Evolutionary conservation across 2,888 invertebrate species (phyloP).

Genomic region (Amblyjoppa proteus): DNA sequence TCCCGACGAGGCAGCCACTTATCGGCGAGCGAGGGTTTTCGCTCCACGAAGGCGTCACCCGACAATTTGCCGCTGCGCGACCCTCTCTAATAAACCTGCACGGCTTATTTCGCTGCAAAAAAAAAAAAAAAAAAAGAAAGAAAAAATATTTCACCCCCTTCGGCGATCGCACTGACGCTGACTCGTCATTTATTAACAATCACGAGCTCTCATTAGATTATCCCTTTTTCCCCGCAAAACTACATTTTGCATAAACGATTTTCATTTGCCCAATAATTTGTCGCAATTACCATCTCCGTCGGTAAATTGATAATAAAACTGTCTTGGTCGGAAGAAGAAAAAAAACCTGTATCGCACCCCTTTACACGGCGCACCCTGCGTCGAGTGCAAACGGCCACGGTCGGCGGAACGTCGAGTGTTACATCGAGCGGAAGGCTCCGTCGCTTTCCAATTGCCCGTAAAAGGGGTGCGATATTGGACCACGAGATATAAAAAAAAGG

Average conservation of each 20-base stretch:
- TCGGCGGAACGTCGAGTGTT: slow-evolving; percentile 45
- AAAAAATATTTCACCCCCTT: slow-evolving; percentile 6
- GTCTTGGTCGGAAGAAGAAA: background rate
- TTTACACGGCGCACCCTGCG: slow-evolving; percentile 5
- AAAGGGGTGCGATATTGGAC: slow-evolving; percentile 50
- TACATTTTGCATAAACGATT: slow-evolving; percentile 31
- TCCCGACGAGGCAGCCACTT: slow-evolving; percentile 59
- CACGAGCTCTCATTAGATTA: background rate
- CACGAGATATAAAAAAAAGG: slow-evolving; percentile 40
- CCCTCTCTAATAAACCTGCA: background rate
- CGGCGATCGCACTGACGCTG: background rate
- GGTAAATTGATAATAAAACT: slow-evolving; percentile 7
- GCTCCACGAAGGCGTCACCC: slow-evolving; percentile 51
- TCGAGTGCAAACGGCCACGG: slow-evolving; percentile 44
- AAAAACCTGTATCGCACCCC: background rate
- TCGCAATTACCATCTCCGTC: slow-evolving; percentile 22
- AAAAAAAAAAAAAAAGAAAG: background rate
- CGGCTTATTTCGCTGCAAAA: background rate
- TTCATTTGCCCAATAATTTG: slow-evolving; percentile 35
- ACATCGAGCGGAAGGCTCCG: slow-evolving; percentile 67
- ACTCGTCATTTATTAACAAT: background rate
- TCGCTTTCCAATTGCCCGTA: slow-evolving; percentile 76
- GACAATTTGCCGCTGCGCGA: slow-evolving; percentile 58
- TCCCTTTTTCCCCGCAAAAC: background rate
- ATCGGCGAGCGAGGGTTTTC: slow-evolving; percentile 63